These are phyloP conservation scores for Xenopus borealis DNA, from an alignment of 2,113 vertebrate genomes.

Conservation along the genomic window DNA sequence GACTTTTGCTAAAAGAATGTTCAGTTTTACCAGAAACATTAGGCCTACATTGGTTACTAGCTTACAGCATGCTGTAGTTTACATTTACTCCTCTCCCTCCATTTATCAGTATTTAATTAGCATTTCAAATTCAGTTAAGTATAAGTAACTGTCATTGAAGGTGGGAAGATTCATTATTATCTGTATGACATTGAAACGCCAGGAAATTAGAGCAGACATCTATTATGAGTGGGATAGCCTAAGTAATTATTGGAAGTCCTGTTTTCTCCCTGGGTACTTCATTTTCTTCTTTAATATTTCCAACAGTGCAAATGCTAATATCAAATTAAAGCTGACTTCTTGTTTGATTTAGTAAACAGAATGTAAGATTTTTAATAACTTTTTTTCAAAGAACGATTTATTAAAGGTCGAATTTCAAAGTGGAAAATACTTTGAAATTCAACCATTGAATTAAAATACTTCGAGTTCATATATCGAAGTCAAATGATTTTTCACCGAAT, in stretches of 20 bases:
- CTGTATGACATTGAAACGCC: constrained; percentile 36
- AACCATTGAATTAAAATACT: too few species aligned
- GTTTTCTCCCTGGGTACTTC: constrained; percentile 29
- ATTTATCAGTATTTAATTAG: constrained; percentile 47
- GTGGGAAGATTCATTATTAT: constrained; percentile 46
- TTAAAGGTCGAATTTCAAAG: too few species aligned
- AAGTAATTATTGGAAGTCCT: constrained; percentile 39
- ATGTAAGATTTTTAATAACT: neutral
- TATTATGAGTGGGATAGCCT: constrained; percentile 42
- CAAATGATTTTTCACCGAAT: too few species aligned
- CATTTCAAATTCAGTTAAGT: constrained; percentile 44
- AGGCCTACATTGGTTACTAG: constrained; percentile 26
- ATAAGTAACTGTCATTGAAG: constrained; percentile 43
- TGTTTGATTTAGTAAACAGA: constrained; percentile 27
- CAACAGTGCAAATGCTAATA: constrained; percentile 20
- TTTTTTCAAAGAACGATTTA: neutral
- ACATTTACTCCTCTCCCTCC: constrained; percentile 14
- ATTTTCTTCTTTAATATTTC: constrained; percentile 25
- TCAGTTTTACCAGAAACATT: constrained; percentile 6
- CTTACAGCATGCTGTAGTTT: constrained; percentile 30
- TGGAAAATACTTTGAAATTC: too few species aligned
- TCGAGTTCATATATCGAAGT: too few species aligned
- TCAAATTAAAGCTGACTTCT: constrained; percentile 39
- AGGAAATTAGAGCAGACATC: constrained; percentile 42
- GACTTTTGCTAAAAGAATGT: neutral